A percentile compares a stretch with the other conserved stretches of the same genome.
Evolutionary conservation across 2,113 vertebrate species (phyloP).

Genomic region (Dendrocopos noguchii): DNA sequence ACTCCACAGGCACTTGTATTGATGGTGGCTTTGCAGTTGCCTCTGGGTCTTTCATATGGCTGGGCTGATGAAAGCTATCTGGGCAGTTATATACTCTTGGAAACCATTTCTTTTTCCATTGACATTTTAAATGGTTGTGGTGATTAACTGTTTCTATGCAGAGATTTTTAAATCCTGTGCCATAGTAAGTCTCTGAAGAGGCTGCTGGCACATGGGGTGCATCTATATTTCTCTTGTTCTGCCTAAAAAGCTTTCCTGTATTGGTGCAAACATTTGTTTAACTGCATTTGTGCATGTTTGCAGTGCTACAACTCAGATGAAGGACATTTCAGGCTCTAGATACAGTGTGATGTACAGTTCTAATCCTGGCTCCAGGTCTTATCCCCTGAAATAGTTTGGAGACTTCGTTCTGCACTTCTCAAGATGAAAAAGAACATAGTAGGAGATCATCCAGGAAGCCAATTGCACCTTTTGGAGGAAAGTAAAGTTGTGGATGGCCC

Average conservation of each 20-base stretch:
- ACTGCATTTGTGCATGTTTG: neutral
- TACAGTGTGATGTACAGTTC: neutral
- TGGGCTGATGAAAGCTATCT: slow-evolving; percentile 64
- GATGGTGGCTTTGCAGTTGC: slow-evolving; percentile 74
- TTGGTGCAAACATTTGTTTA: neutral
- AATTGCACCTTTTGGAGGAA: neutral
- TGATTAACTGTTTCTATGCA: slow-evolving; percentile 78
- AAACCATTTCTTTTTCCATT: slow-evolving; percentile 73
- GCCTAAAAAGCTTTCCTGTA: neutral
- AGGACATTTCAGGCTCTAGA: neutral
- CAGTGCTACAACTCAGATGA: neutral
- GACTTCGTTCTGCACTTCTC: neutral
- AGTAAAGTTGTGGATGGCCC: neutral
- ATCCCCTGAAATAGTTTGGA: neutral
- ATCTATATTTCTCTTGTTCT: slow-evolving; percentile 53
- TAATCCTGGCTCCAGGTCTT: neutral
- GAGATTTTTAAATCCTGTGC: slow-evolving; percentile 72
- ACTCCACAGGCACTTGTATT: slow-evolving; percentile 73
- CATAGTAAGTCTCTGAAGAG: slow-evolving; percentile 33
- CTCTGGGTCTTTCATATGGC: slow-evolving; percentile 74
- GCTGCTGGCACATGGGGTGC: slow-evolving; percentile 16
- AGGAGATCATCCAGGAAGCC: neutral
- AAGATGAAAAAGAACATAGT: neutral
- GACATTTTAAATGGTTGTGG: slow-evolving; percentile 77
- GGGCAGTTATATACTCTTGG: slow-evolving; percentile 69